These are phyloP conservation scores for Lampris megalopsis DNA, from an alignment of 2,113 vertebrate genomes.

Conservation along the genomic window DNA sequence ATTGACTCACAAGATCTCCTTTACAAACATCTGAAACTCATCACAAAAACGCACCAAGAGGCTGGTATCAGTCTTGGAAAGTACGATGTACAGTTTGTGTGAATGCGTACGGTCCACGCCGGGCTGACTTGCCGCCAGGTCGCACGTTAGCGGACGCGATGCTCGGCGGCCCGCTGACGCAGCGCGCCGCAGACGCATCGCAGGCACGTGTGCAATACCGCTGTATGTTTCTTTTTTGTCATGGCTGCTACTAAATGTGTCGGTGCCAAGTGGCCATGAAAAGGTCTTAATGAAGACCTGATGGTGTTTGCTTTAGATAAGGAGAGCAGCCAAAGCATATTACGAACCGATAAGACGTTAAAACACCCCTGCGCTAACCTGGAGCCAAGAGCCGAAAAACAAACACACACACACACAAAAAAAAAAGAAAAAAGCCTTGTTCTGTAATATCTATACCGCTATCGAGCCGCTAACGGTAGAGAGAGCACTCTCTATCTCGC, in stretches of 20 bases:
- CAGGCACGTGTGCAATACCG: neutral
- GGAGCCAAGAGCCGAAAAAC: neutral
- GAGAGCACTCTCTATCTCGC: neutral
- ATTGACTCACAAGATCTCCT: constrained; percentile 57
- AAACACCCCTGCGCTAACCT: constrained; percentile 19
- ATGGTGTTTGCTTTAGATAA: constrained; percentile 89
- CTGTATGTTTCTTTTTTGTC: constrained; percentile 6
- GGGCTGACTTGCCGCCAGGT: neutral
- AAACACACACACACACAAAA: neutral
- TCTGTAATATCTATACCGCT: neutral
- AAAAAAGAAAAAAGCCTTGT: neutral
- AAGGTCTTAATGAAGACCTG: constrained; percentile 82
- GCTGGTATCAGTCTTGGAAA: neutral
- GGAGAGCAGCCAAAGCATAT: constrained; percentile 81
- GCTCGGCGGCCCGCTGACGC: neutral
- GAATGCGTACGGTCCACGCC: neutral
- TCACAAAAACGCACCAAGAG: neutral
- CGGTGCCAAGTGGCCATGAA: constrained; percentile 77
- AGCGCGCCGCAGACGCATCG: too few relatives aligned
- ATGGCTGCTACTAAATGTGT: constrained; percentile 60
- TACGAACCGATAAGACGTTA: constrained; percentile 39
- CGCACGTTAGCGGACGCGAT: neutral
- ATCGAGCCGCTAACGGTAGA: neutral
- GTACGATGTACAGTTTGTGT: neutral
- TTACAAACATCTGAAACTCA: constrained; percentile 45